Evolutionary conservation across 2,113 vertebrate genomes (phyloP).

Genomic region (Xiphophorus hellerii): DNA sequence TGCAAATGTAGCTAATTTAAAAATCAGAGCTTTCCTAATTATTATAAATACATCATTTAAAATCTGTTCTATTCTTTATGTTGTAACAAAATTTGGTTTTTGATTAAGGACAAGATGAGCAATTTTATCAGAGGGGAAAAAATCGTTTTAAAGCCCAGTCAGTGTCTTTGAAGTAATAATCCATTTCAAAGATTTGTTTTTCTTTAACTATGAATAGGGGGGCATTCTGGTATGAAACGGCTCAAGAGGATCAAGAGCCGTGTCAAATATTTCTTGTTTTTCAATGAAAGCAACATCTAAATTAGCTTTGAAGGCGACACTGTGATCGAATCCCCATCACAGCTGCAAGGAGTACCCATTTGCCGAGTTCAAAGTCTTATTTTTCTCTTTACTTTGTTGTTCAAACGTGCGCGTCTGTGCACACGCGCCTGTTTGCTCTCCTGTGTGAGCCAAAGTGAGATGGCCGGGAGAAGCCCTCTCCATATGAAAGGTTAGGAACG

Average conservation of each 20-base stretch:
- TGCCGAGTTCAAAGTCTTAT: conserved; percentile 71
- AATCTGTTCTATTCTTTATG: no score
- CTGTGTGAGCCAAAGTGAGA: conserved; percentile 25
- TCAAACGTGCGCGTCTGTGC: conserved; percentile 46
- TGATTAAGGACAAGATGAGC: no score
- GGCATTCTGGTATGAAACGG: conserved; percentile 61
- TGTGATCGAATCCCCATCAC: conserved; percentile 59
- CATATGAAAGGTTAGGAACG: conserved; percentile 74
- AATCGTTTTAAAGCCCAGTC: conserved; percentile 21
- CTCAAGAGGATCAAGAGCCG: conserved; percentile 61
- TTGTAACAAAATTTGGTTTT: no score
- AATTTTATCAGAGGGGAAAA: no score
- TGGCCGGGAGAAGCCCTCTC: conserved; percentile 58
- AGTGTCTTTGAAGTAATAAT: conserved; percentile 70
- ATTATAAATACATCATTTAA: no score
- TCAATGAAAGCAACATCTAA: conserved; percentile 70
- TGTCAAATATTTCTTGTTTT: conserved; percentile 61
- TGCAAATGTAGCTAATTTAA: no score
- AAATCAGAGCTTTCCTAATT: no score
- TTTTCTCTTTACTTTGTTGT: conserved; percentile 74
- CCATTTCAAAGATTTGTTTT: conserved; percentile 56
- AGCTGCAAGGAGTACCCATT: conserved; percentile 69
- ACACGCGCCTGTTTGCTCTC: not conserved
- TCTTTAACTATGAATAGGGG: conserved; percentile 39
- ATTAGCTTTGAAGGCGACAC: conserved; percentile 70